These are phyloP conservation scores for Drosophila ambigua DNA, from an alignment of 1,140 invertebrate species.

Conservation along the genomic window DNA sequence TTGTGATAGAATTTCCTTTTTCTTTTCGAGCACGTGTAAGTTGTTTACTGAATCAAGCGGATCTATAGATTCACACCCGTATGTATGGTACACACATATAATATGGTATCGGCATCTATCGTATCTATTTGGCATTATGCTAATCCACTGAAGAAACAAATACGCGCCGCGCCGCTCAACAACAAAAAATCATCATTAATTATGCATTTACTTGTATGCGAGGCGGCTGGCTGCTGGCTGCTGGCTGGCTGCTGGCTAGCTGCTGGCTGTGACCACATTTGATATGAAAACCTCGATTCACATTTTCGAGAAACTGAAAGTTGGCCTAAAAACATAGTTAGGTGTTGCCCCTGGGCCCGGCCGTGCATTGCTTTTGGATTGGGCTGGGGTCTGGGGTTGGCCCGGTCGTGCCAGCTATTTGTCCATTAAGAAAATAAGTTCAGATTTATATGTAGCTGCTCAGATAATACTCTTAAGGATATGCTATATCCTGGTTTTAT, in stretches of 20 bases:
- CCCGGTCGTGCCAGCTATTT: constrained; percentile 33
- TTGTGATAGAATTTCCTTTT: constrained; percentile 23
- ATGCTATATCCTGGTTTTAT: neutral
- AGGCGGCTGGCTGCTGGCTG: neutral
- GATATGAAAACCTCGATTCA: constrained; percentile 69
- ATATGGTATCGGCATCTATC: neutral
- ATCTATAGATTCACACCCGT: constrained; percentile 9
- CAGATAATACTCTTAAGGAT: neutral
- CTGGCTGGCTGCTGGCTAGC: constrained; percentile 1
- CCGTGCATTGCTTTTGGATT: constrained; percentile 38
- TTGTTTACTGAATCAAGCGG: constrained; percentile 26
- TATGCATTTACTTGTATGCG: constrained; percentile 73
- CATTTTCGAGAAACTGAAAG: constrained; percentile 71
- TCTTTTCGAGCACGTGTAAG: constrained; percentile 39
- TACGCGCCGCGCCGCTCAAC: neutral
- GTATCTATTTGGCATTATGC: constrained; percentile 56
- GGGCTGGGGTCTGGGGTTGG: constrained; percentile 7
- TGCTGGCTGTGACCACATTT: constrained; percentile 62
- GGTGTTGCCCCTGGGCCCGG: constrained; percentile 29
- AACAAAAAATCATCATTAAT: constrained; percentile 59
- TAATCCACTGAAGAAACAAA: constrained; percentile 53
- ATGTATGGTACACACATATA: neutral
- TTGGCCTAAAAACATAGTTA: constrained; percentile 78
- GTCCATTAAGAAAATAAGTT: neutral
- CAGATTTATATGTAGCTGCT: neutral